Conservation (phyloP, 2,113 vertebrate species). For the Megaceryle torquata region DNA sequence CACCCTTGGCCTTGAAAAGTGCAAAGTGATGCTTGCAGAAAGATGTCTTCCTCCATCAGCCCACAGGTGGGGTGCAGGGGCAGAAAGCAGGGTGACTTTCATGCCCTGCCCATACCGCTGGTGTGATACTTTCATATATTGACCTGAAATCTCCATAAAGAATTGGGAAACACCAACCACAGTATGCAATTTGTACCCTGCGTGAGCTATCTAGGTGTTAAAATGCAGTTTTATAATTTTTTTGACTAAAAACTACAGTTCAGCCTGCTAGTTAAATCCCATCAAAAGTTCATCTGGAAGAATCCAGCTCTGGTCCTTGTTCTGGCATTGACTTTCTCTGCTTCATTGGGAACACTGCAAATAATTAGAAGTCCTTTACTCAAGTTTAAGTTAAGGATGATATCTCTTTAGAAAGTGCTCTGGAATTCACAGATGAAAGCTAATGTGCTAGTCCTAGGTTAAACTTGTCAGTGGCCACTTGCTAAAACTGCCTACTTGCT, state of each 20-base stretch:
- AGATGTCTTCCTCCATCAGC: background rate
- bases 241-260: background rate
- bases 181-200: background rate
- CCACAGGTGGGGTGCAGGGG: background rate
- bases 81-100: background rate
- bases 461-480: background rate
- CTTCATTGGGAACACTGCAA: background rate
- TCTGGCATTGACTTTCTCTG: background rate
- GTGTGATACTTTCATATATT: background rate
- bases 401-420: background rate
- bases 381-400: background rate
- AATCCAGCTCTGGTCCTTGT: background rate
- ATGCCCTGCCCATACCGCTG: rapidly evolving
- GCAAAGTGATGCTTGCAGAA: background rate
- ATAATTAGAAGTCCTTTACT: background rate
- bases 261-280: background rate
- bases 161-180: background rate
- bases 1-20: background rate
- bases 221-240: background rate
- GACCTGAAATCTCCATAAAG: background rate
- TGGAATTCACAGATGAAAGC: background rate
- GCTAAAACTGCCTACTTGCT: background rate
- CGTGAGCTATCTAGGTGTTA: background rate
- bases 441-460: background rate
- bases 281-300: background rate